Base-by-base conservation (phyloP, 2,888 invertebrate species). In the Acrobasis repandana region DNA sequence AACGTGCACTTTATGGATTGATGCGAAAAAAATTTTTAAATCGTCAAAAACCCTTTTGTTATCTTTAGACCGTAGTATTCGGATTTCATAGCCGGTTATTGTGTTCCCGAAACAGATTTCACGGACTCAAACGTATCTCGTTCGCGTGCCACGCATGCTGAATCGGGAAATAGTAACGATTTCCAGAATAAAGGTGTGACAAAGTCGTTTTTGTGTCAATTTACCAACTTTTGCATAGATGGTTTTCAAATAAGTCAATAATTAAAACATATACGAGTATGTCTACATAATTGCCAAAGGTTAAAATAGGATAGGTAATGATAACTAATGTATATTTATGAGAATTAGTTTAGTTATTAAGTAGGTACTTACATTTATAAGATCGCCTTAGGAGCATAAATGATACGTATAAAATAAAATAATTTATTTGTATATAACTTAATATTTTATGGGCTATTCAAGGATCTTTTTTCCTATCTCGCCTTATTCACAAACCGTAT, bases 41-140 rank as follows among this genome's bases (percentile, higher is more conserved):
- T 50, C 28, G 28, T 50, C 50, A 49, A 10, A 49, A 49, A 11
- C 20, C 49, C 11, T 28, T 50, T 50, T 50, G 50, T 50, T n/a
- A 33, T 28, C 50, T 50, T 14, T n/a, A 50, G 50, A 28, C 14
- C 28, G 20, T 8, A 33, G 28, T 11, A 50, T 50, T 50, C 20
- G 28, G 50, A 50, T 50, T 50, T 50, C 50, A 28, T 28, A 28
- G 11, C 28, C n/a, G 14, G n/a, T 33, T 50, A 50, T 50, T 50
- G 28, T 50, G 14, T 28, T 28, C 50, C 50, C 14, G 28, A 50
- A 28, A 33, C 50, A 14, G 28, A 54, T 38, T 36, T 38, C 14
- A 54, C 36, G 38, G 18, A 15, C 20, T 54, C 54, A 54, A 54
- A 38, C 54, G 38, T 8, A n/a, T 54, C 38, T 54, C 54, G 20